Evolutionary conservation across 2,797 vertebrate species (phyloP).

Genomic region (Pachyuromys duprasi): DNA sequence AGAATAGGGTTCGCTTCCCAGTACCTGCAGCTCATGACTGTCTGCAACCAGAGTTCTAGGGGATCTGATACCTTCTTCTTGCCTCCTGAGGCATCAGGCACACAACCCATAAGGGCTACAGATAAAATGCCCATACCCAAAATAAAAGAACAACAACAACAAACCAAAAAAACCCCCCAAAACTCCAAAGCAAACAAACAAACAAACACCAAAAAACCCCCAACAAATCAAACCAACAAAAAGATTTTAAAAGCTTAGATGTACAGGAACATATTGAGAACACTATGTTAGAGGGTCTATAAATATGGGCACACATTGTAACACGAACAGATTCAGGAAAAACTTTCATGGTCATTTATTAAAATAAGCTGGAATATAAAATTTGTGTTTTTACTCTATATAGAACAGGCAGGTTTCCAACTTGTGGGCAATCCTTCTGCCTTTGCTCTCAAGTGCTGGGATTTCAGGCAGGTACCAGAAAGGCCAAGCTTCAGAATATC

Average conservation of each 20-base stretch:
- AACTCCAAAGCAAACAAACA: too few relatives aligned
- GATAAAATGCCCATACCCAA: not conserved
- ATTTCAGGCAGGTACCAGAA: not conserved
- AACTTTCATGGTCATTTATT: conserved; percentile 6
- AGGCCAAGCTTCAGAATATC: not conserved
- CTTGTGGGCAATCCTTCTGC: not conserved
- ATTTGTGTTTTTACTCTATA: not conserved
- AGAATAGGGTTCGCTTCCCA: not conserved
- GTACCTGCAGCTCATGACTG: not conserved
- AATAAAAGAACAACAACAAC: not conserved
- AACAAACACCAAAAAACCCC: too few relatives aligned
- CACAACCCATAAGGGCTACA: not conserved
- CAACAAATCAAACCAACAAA: not conserved
- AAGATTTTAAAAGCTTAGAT: not conserved
- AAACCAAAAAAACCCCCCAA: not conserved
- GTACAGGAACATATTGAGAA: not conserved
- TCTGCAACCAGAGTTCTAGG: not conserved
- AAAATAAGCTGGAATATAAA: not conserved
- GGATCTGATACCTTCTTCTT: not conserved
- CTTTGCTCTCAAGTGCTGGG: not conserved
- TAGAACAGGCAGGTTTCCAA: not conserved
- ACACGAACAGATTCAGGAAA: conserved; percentile 15
- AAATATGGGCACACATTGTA: conserved; percentile 33
- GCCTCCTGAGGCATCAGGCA: not conserved
- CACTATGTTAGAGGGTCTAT: not conserved